Percentiles rank a stretch among this genome's conserved stretches.
Evolutionary conservation across 1,140 invertebrate genomes (phyloP).

Genomic region (Drosophila pallidifrons): DNA sequence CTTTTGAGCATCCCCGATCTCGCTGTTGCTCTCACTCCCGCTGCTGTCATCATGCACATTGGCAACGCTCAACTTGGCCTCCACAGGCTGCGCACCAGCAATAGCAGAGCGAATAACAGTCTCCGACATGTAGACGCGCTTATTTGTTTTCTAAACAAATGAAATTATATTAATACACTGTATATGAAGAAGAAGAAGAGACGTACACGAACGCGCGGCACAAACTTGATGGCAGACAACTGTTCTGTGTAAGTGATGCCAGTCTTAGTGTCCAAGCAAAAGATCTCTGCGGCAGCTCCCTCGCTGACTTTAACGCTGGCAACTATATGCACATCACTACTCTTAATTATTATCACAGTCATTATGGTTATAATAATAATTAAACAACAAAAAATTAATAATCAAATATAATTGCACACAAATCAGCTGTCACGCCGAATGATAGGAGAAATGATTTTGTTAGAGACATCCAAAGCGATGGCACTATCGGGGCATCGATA

Average conservation of each 20-base stretch:
- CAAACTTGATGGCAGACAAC: not conserved
- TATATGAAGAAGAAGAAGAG: not conserved
- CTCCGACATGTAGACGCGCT: not conserved
- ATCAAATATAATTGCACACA: not conserved
- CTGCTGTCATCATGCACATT: not conserved
- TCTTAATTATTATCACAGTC: constrained; percentile 26
- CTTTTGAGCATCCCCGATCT: not conserved
- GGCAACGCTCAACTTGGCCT: not conserved
- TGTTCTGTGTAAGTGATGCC: constrained; percentile 26
- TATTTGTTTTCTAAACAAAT: not conserved
- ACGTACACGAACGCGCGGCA: constrained; percentile 43
- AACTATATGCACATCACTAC: not conserved
- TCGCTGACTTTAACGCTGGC: not conserved
- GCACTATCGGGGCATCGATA: too few relatives aligned
- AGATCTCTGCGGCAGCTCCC: constrained; percentile 6
- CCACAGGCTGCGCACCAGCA: not conserved
- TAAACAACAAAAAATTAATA: not conserved
- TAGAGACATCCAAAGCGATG: too few relatives aligned
- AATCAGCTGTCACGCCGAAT: constrained; percentile 27
- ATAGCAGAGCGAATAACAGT: not conserved
- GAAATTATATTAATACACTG: not conserved
- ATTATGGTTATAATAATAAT: constrained; percentile 21
- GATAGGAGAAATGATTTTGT: too few relatives aligned
- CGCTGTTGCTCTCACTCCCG: not conserved
- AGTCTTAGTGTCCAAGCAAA: not conserved